Evolutionary conservation across 2,888 invertebrate genomes (phyloP).

Genomic region (Artemia sinica): DNA sequence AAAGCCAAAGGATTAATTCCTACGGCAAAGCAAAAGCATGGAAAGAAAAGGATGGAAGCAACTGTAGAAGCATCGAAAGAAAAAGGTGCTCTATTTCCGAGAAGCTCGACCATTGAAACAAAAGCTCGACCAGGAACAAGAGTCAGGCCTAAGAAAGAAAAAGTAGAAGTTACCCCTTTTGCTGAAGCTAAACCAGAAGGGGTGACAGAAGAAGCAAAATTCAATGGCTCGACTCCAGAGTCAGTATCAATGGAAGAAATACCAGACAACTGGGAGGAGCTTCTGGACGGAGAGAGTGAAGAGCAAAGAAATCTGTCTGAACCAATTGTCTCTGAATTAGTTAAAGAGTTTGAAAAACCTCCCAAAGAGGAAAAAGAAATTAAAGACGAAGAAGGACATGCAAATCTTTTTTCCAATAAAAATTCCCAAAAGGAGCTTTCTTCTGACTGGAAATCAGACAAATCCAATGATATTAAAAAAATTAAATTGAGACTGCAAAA

Average conservation of each 20-base stretch:
- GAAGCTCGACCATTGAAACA: constrained; percentile 35
- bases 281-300: constrained; percentile 46
- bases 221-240: constrained; percentile 21
- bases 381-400: constrained; percentile 26
- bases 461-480: constrained; percentile 50
- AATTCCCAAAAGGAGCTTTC: not conserved
- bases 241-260: constrained; percentile 36
- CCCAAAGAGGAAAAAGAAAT: not conserved
- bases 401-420: constrained; percentile 30
- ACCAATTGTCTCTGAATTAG: no score
- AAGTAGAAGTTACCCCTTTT: constrained; percentile 36
- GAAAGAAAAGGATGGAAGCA: constrained; percentile 68
- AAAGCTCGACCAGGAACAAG: constrained; percentile 46
- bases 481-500: constrained; percentile 54
- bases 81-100: constrained; percentile 57
- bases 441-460: constrained; percentile 33
- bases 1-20: constrained; percentile 91
- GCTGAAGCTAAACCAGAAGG: constrained; percentile 19
- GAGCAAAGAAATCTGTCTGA: constrained; percentile 30
- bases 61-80: constrained; percentile 72
- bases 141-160: constrained; percentile 49
- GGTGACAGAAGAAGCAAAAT: constrained; percentile 14
- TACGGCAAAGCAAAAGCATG: constrained; percentile 77
- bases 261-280: constrained; percentile 60
- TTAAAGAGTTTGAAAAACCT: no score